These are phyloP conservation scores for Pammene fasciana DNA, from an alignment of 2,888 invertebrate species.

Conservation along the genomic window DNA sequence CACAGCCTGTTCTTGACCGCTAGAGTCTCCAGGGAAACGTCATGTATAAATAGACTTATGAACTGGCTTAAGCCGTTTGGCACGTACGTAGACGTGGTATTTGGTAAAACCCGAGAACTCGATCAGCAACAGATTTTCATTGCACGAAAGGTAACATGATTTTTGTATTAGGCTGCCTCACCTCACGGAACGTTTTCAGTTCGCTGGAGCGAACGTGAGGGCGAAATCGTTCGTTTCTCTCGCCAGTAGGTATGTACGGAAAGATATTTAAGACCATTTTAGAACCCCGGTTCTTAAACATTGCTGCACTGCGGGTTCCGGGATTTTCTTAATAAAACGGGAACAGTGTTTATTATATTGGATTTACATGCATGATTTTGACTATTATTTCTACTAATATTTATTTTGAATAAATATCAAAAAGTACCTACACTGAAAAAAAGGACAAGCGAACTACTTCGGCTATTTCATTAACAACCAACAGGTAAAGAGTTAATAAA, in stretches of 20 bases:
- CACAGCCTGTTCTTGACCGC: constrained; percentile 1
- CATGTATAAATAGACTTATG: constrained; percentile 6
- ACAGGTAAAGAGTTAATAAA: too few species aligned
- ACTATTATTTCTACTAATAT: too few species aligned
- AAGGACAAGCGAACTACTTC: too few species aligned
- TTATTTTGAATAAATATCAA: too few species aligned
- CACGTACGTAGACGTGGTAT: constrained; percentile 20
- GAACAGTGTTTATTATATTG: neutral
- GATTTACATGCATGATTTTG: neutral
- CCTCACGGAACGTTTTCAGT: constrained; percentile 1
- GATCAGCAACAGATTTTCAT: constrained; percentile 6
- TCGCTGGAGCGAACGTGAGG: constrained; percentile 3
- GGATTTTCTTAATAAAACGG: neutral
- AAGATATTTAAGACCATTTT: neutral
- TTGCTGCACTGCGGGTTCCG: neutral
- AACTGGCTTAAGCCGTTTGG: neutral
- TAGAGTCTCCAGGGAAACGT: neutral
- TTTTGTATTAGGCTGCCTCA: constrained; percentile 22
- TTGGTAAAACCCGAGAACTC: constrained; percentile 7
- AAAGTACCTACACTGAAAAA: too few species aligned
- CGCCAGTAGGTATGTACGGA: neutral
- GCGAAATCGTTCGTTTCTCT: neutral
- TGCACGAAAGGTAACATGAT: constrained; percentile 12
- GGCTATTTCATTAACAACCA: too few species aligned
- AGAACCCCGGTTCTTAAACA: neutral